Conservation (phyloP, 2,113 vertebrate genomes). For the Onychostoma macrolepis region DNA sequence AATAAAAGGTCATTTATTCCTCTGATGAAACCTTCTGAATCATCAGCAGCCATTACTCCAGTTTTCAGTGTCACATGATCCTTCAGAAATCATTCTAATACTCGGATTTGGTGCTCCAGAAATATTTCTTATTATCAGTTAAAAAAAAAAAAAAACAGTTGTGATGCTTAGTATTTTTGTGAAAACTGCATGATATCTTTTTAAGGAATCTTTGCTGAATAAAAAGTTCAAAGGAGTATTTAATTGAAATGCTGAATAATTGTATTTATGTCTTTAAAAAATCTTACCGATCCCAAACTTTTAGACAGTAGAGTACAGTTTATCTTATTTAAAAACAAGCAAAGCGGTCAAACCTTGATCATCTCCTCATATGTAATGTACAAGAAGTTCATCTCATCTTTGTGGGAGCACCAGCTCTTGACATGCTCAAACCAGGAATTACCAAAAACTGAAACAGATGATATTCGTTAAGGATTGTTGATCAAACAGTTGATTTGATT, state of each 20-base stretch:
- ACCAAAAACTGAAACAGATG: constrained; percentile 64
- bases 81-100: neutral
- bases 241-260: neutral
- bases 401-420: constrained; percentile 66
- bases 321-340: neutral
- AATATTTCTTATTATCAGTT: neutral
- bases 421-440: constrained; percentile 73
- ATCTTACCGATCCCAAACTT: neutral
- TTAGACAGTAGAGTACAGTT: neutral
- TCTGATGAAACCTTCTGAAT: no score
- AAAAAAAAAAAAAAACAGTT: no score
- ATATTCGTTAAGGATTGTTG: constrained; percentile 3
- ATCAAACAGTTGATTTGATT: neutral
- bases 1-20: no score
- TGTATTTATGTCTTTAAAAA: neutral
- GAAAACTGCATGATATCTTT: neutral
- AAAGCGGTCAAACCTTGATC: constrained; percentile 61
- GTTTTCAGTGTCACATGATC: neutral
- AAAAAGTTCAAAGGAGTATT: neutral
- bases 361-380: constrained; percentile 72
- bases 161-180: neutral
- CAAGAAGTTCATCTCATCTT: constrained; percentile 67
- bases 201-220: neutral
- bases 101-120: neutral
- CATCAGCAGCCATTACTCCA: no score